Evolutionary conservation across 92 coral and sea anemone genomes (phyloP), one percentile per base, ranked within the genome.

Genomic region (Heliopora coerulea): DNA sequence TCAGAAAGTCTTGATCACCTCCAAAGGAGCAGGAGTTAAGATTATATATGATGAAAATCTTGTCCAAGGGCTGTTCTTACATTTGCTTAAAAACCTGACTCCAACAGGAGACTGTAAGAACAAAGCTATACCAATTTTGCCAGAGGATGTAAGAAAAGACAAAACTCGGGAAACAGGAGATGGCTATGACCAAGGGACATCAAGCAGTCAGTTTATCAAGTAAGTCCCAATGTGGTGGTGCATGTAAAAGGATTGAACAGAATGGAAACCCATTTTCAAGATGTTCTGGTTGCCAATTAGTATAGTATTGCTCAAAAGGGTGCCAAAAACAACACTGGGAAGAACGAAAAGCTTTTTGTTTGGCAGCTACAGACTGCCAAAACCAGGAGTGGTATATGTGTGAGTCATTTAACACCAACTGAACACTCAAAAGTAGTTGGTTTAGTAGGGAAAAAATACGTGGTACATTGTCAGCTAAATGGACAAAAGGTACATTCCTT

Each of bases 151-250:
- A 79, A 79, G 61, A 79, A 79, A 29, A 68, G 67, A 46, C 49
- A 20, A 27, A 60, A 79, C 29, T 79, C 62, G 72, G 83, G 78
- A 59, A 79, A 79, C 72, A 14, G 18, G 33, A 18, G 39, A 59
- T 68, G 78, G 83, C 83, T 79, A 41, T 79, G n/a, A 69, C 83
- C 63, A 72, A 31, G 83, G 83, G 78, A 79, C 78, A 79, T 78
- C 78, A 49, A 79, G 83, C 69, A 79, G 56, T 65, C 78, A 21
- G 33, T 0, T 56, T 68, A 0, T 42, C 56, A 31, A 32, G 49
- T 56, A 40, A 79, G 59, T 33, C 28, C 69, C 74, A 37, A 56
- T 65, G 8, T 44, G 68, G 83, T 69, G 75, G 54, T 68, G 69
- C 52, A 20, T 79, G 83, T 59, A 52, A 40, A 25, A 59, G 11